These are phyloP conservation scores for Drosophila phalerata DNA, from an alignment of 2,888 invertebrate species.

Conservation along the genomic window DNA sequence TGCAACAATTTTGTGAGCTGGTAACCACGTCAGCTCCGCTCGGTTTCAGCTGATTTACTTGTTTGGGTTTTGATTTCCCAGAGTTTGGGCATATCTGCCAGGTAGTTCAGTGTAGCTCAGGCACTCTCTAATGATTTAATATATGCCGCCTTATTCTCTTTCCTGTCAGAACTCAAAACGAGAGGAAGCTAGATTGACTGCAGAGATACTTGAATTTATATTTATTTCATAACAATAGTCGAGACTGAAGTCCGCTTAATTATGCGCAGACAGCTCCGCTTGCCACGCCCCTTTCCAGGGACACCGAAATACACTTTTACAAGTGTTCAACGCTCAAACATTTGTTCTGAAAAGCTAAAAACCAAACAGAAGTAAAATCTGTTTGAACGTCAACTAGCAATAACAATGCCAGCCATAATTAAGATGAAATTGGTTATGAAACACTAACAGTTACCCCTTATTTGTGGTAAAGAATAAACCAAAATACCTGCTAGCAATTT, in stretches of 20 bases:
- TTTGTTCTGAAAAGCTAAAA: constrained; percentile 34
- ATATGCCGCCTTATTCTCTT: constrained; percentile 15
- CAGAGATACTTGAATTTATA: constrained; percentile 14
- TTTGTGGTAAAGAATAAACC: neutral
- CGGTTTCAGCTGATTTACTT: constrained; percentile 63
- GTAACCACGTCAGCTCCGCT: constrained; percentile 4
- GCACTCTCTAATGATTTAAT: constrained; percentile 67
- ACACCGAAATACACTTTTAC: constrained; percentile 38
- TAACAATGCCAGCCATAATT: constrained; percentile 45
- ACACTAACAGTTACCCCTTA: constrained; percentile 21
- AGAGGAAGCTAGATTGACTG: constrained; percentile 3
- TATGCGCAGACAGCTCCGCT: constrained; percentile 53
- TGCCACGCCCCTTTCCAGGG: constrained; percentile 12
- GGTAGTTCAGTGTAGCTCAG: constrained; percentile 15
- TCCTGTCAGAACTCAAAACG: neutral
- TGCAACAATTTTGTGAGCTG: constrained; percentile 72
- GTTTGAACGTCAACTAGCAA: constrained; percentile 50
- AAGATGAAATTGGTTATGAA: neutral
- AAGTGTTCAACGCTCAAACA: constrained; percentile 53
- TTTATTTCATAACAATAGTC: constrained; percentile 19
- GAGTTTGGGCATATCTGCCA: neutral
- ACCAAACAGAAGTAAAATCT: constrained; percentile 32
- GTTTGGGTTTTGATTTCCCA: constrained; percentile 61
- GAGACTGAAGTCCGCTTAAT: constrained; percentile 56
- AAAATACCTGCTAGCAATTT: too few relatives aligned